Evolutionary conservation across 2,888 invertebrate genomes (phyloP).

Genomic region (Melinopterus prodromus): DNA sequence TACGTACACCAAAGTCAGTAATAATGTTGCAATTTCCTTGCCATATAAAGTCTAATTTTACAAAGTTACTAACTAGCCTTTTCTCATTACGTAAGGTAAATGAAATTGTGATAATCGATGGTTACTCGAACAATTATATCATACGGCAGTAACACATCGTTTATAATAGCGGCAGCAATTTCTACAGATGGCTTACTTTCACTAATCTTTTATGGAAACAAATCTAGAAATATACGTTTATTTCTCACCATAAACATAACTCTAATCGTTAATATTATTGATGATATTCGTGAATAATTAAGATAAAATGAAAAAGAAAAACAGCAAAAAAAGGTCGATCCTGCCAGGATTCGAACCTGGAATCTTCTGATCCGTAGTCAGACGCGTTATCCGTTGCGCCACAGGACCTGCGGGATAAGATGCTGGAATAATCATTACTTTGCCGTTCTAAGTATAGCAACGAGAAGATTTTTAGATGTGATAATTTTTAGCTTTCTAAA

Average conservation of each 20-base stretch:
- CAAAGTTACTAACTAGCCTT: background rate
- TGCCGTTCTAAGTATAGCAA: background rate
- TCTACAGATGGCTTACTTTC: slow-evolving; percentile 14
- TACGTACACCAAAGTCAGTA: background rate
- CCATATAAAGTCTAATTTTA: background rate
- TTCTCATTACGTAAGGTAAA: background rate
- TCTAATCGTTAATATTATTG: background rate
- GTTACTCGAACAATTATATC: background rate
- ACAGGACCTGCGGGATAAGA: slow-evolving; percentile 57
- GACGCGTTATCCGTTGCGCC: slow-evolving; percentile 68
- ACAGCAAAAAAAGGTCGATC: slow-evolving; percentile 54
- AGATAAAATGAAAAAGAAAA: background rate
- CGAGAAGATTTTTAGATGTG: background rate
- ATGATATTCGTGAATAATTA: background rate
- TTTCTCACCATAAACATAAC: background rate
- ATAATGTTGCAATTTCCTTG: background rate
- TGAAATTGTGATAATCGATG: background rate
- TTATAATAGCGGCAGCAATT: background rate
- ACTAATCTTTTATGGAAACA: background rate
- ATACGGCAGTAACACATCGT: background rate
- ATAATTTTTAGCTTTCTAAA: background rate
- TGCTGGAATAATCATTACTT: background rate
- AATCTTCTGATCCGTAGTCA: slow-evolving; percentile 67
- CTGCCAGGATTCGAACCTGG: slow-evolving; percentile 66
- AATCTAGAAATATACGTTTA: background rate